phyloP scores from a whole-genome alignment of 1,140 invertebrate genomes.

The Acromyrmex echinatior region DNA sequence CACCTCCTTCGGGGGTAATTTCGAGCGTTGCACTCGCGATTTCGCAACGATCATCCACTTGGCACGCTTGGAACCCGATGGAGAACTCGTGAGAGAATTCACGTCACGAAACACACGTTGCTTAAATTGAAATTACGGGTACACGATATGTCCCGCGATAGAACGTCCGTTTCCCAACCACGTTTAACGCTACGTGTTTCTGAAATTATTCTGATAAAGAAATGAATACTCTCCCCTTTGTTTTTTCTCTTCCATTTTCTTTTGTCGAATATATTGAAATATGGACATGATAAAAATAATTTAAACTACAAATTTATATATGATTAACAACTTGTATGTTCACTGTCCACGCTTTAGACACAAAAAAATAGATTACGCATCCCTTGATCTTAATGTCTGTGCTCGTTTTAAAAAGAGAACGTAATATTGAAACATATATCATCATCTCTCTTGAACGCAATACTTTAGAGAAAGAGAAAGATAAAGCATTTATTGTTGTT shows the following conservation, averaged over 20 bases:
- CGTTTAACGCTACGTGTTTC: background rate
- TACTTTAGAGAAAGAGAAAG: no score
- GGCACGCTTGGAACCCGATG: constrained; percentile 5
- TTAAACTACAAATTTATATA: background rate
- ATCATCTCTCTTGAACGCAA: no score
- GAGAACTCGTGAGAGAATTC: constrained; percentile 17
- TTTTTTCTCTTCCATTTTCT: background rate
- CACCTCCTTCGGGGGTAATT: constrained; percentile 37
- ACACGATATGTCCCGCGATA: constrained; percentile 12
- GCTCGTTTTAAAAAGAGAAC: no score
- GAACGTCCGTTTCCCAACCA: background rate
- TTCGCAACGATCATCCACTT: constrained; percentile 49
- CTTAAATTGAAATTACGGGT: constrained; percentile 39
- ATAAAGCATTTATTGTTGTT: no score
- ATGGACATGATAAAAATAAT: background rate
- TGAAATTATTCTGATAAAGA: constrained; percentile 10
- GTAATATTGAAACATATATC: no score
- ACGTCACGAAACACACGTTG: constrained; percentile 32
- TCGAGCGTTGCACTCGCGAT: constrained; percentile 55
- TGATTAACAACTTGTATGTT: background rate
- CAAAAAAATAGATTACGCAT: no score
- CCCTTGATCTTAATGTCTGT: no score
- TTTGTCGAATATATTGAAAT: background rate
- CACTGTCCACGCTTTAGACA: background rate
- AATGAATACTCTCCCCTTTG: background rate